Evolutionary conservation across 1,140 invertebrate genomes (phyloP), one percentile per base, ranked within the genome.

Genomic region (Hylaeus anthracinus): DNA sequence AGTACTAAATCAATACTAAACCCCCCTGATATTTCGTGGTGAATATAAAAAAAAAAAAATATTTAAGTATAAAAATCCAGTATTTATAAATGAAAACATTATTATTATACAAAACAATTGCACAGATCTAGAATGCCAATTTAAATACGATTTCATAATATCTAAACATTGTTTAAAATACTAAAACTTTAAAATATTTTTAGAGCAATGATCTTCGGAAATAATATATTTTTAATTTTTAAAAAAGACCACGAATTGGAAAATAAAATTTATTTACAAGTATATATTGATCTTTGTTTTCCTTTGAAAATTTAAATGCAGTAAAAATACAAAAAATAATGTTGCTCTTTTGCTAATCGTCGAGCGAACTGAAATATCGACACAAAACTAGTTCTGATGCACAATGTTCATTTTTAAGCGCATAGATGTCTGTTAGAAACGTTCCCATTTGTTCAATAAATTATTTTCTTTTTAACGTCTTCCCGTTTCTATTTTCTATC

Each of bases 1-100:
- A 64, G 5, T 2, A 69, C 61, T 43, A 82, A 86, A 85, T 85
- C 82, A 3, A 81, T 72, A 14, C 10, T 0, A 39, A 48, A n/a
- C 14, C 26, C 48, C 1, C 14, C 8, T 12, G 66, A 75, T 75
- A 83, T 58, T 37, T 60, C 55, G n/a, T 15, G 1, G 64, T 4
- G 39, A 39, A 58, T 12, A 41, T n/a, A 41, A 45, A 26, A 56
- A 1, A 56, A 1, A 26, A n/a, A 0, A 63, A 60, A 43, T 39
- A 56, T 51, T 0, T n/a, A 39, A 12, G 10, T 39, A 60, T 63
- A 14, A 66, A 60, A 65, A 73, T 51, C 48, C 5, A 26, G 39
- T 64, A 12, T 3, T 0, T 8, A 4, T 48, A 48, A 48, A 26
- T 26, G 26, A 26, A 26, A 26, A 26, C 26, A 26, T 0, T 48